Base-by-base conservation (phyloP, 2,888 invertebrate genomes). In the Dicycla oo region DNA sequence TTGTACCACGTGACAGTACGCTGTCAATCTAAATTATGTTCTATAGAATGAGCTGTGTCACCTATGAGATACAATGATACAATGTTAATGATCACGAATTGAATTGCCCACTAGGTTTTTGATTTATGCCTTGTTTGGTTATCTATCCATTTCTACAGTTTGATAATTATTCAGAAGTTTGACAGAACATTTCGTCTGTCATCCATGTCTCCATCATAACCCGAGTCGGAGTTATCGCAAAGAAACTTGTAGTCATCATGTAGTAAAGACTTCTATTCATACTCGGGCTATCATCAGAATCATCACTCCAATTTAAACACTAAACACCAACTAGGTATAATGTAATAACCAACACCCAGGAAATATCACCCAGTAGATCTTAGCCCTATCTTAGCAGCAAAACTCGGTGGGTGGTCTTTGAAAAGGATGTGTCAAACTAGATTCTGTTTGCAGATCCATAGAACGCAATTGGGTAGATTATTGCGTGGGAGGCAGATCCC, bases 401-500 rank as follows among this genome's bases (percentile, higher is more conserved):
- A 58, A 26, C 47, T 64, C 34, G 20, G 86, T 84, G 70, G 84
- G 84, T 78, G 85, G 70, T 54, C 63, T 43, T 56, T 61, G 56
- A 76, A 15, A 78, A 73, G 86, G 85, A 85, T 73, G 51, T 77
- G 53, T 38, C 65, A 67, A 67, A 76, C 71, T 72, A 75, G 54
- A 82, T 73, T 72, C 49, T 51, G 45, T 80, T 77, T 57, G 61
- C 56, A 60, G 26, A 68, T 30, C 40, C 11, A 70, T 69, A 58
- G 72, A 54, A 72, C 69, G 62, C 84, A 90, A 91, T 91, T 88
- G 87, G 73, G 61, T 60, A 63, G 63, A 86, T 64, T 71, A 58
- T 86, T 45, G 85, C 74, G 91, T 88, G 87, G 90, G 90, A 71
- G 75, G 73, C 71, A 23, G 45, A 81, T 82, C 75, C 80, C 75